phyloP scores from a whole-genome alignment of 2,113 vertebrate species.

The Malurus melanocephalus region DNA sequence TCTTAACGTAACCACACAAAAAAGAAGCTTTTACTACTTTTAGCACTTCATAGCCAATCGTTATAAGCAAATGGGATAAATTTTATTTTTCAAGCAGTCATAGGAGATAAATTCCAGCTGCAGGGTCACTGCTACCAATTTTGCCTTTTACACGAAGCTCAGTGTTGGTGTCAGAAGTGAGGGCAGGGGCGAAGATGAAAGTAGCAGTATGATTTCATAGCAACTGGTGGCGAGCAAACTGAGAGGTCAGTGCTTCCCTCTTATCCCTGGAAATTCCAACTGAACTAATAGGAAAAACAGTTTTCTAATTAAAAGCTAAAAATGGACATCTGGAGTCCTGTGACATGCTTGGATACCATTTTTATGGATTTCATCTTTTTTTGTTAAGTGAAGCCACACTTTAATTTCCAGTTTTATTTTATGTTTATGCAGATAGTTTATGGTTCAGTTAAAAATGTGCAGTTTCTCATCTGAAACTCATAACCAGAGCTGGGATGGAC shows the following conservation, averaged over 20 bases:
- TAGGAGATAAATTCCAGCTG: constrained; percentile 44
- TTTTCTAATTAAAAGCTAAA: constrained; percentile 14
- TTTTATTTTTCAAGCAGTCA: constrained; percentile 41
- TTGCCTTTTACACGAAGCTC: not conserved
- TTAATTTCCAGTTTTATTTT: constrained; percentile 22
- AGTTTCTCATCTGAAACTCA: constrained; percentile 46
- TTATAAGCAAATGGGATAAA: constrained; percentile 43
- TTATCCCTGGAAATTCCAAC: not conserved
- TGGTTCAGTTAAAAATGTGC: constrained; percentile 17
- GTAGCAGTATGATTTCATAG: not conserved
- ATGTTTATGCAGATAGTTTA: constrained; percentile 35
- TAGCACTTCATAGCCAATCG: constrained; percentile 46
- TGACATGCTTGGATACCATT: not conserved
- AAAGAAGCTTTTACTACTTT: constrained; percentile 60
- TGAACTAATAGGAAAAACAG: not conserved
- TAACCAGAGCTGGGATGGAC: not conserved
- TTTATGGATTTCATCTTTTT: constrained; percentile 33
- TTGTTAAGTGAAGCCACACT: constrained; percentile 41
- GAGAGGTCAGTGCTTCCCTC: not conserved
- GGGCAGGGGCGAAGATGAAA: not conserved
- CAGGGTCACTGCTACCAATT: constrained; percentile 42
- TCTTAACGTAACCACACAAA: constrained; percentile 58
- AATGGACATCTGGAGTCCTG: constrained; percentile 25
- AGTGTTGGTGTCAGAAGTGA: not conserved
- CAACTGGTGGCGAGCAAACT: not conserved